These are phyloP conservation scores for Dromiciops gliroides DNA, from an alignment of 2,113 vertebrate species.

Conservation along the genomic window DNA sequence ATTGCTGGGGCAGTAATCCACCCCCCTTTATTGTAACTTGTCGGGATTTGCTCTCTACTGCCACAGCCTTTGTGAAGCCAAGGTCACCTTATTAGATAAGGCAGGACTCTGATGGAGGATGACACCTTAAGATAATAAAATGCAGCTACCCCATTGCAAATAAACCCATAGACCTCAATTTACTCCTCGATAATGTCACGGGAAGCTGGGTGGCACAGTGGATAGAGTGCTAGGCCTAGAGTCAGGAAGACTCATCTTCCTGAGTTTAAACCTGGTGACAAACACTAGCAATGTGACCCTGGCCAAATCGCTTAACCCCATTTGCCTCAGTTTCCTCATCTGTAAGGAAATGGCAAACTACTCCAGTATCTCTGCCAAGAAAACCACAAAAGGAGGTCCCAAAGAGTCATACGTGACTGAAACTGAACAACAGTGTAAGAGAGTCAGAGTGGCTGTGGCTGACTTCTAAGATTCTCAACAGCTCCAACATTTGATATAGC, in stretches of 20 bases:
- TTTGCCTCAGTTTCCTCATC: not conserved
- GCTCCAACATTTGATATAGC: not conserved
- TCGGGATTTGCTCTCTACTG: not conserved
- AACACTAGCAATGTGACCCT: not conserved
- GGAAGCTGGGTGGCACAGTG: not conserved
- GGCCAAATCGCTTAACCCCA: not conserved
- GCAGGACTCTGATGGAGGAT: not conserved
- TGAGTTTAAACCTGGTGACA: not conserved
- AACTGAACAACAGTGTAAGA: not conserved
- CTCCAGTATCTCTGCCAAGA: too few relatives aligned
- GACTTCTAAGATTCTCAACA: not conserved
- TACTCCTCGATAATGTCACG: not conserved
- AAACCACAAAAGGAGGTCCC: not conserved
- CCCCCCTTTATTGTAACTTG: not conserved
- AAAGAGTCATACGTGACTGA: not conserved
- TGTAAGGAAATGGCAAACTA: not conserved
- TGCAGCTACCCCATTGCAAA: not conserved
- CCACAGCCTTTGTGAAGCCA: not conserved
- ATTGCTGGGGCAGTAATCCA: not conserved
- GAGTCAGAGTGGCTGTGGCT: not conserved
- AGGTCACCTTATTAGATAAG: not conserved
- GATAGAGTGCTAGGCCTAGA: not conserved
- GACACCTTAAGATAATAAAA: not conserved
- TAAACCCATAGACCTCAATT: not conserved
- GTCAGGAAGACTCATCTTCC: not conserved